These are phyloP conservation scores for Valencia hispanica DNA, from an alignment of 2,797 vertebrate species.

Conservation along the genomic window DNA sequence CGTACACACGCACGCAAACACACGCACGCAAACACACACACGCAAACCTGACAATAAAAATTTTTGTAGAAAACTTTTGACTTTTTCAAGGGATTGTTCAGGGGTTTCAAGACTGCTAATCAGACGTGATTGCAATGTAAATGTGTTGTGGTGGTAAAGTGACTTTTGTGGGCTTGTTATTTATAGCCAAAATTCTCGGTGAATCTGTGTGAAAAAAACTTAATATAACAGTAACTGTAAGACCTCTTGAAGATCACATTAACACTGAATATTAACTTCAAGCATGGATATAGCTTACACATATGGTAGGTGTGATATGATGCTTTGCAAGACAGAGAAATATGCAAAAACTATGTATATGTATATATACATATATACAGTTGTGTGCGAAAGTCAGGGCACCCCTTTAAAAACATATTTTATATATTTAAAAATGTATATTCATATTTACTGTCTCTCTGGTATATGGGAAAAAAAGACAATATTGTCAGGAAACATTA, in stretches of 20 bases:
- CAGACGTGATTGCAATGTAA: constrained; percentile 55
- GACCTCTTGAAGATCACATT: background rate
- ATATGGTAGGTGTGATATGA: background rate
- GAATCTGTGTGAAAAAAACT: constrained; percentile 4
- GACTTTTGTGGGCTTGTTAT: constrained; percentile 23
- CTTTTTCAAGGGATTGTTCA: constrained; percentile 47
- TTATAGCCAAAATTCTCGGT: constrained; percentile 3
- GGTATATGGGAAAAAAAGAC: too few relatives aligned
- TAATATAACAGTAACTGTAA: background rate
- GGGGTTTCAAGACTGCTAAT: constrained; percentile 44
- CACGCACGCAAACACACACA: constrained; percentile 6
- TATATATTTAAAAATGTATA: too few relatives aligned
- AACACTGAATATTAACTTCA: background rate
- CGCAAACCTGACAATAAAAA: background rate
- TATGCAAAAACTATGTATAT: background rate
- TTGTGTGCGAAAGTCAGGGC: too few relatives aligned
- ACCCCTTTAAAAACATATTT: too few relatives aligned
- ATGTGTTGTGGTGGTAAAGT: constrained; percentile 35
- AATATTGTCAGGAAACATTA: too few relatives aligned
- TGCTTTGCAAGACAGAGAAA: background rate
- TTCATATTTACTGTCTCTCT: too few relatives aligned
- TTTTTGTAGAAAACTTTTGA: constrained; percentile 16
- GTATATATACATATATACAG: too few relatives aligned
- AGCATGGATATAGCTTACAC: background rate
- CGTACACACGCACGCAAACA: background rate